Percentiles rank a stretch among this genome's conserved stretches.
Conservation (phyloP, 2,888 invertebrate genomes). For the Cheilosia vernalis region DNA sequence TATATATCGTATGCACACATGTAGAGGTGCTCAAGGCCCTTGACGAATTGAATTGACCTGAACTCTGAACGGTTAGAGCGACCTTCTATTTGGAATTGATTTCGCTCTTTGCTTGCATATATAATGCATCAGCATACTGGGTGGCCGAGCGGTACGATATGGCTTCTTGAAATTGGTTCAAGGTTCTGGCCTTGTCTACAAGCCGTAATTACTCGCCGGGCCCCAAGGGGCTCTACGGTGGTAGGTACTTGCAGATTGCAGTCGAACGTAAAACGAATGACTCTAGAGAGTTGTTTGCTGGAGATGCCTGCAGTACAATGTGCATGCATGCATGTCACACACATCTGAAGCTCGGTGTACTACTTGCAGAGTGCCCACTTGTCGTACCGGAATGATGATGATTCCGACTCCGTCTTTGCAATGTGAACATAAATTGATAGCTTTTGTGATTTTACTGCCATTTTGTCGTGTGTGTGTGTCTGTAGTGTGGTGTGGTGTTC, state of each 20-base stretch:
- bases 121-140: slow-evolving; percentile 31
- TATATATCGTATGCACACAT: slow-evolving; percentile 8
- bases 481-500: background rate
- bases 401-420: slow-evolving; percentile 39
- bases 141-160: slow-evolving; percentile 20
- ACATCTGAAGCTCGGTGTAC: slow-evolving; percentile 16
- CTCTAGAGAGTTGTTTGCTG: slow-evolving; percentile 4
- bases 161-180: slow-evolving; percentile 67
- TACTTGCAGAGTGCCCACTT: slow-evolving; percentile 40
- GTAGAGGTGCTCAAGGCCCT: slow-evolving; percentile 35
- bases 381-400: slow-evolving; percentile 47
- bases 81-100: slow-evolving; percentile 67
- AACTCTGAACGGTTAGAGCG: slow-evolving; percentile 50
- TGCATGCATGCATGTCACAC: slow-evolving; percentile 55
- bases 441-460: slow-evolving; percentile 44
- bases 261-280: slow-evolving; percentile 40
- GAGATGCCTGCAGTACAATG: background rate
- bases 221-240: slow-evolving; percentile 8
- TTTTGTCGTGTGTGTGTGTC: background rate
- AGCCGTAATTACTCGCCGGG: slow-evolving; percentile 57
- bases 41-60: slow-evolving; percentile 59
- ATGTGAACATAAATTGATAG: slow-evolving; percentile 54
- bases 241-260: slow-evolving; percentile 21
- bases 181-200: slow-evolving; percentile 69
- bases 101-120: slow-evolving; percentile 53